Evolutionary conservation across 2,113 vertebrate genomes (phyloP), one percentile per base, ranked within the genome.

Genomic region (Dascyllus trimaculatus): DNA sequence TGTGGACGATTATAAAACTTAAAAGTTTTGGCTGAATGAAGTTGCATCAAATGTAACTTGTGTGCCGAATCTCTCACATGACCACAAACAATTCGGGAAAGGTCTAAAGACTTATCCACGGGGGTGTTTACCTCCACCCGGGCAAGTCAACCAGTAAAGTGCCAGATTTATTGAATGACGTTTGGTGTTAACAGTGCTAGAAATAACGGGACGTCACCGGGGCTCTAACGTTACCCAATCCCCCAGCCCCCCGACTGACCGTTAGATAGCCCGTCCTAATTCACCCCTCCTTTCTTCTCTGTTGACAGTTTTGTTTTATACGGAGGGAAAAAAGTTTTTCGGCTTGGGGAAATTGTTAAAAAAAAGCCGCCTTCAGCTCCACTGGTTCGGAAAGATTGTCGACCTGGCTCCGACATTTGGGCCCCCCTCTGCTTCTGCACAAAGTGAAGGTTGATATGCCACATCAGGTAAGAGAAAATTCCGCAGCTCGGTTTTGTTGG

Each of bases 381-480:
- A 57, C 85, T 75, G 75, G 57, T 64, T 83, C 67, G 70, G 77
- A 62, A 66, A 58, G 67, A 70, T 71, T 77, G 79, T 79, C 61
- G 76, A 83, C 69, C 77, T 73, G 85, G 78, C 72, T 77, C 60
- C 48, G 75, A 64, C 59, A 80, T 80, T 81, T 80, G 75, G 77
- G 38, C 11, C 68, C 64, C 48, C 19, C 32, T 70, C 78, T 52
- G 79, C 82, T 74, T 62, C 75, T 67, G 75, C 82, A 78, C 85
- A 59, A 56, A 88, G 81, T 87, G 78, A 92, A 88, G 82, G 86
- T 90, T 92, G 92, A 92, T 88, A 91, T 95, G 93, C 82, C 85
- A 90, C 90, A 93, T 87, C 94, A 94, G 94, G 93, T 95, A 92
- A 90, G 86, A 71, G 3, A 18, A 4, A 14, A 4, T 11, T 29